Evolutionary conservation across 1,140 invertebrate genomes (phyloP).

Genomic region (Neodiprion virginianus): DNA sequence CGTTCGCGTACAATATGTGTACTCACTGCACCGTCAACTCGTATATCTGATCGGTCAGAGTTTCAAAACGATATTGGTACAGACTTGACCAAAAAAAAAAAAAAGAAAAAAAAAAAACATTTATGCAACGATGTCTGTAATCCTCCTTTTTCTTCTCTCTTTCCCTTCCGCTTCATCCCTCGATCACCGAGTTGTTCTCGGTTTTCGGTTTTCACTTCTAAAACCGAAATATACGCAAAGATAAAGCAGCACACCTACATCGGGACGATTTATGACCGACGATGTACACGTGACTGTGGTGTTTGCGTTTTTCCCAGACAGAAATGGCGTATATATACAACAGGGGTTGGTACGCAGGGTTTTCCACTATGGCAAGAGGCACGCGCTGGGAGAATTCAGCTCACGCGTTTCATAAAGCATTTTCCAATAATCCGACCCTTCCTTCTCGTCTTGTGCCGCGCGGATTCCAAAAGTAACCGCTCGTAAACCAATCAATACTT

Average conservation of each 20-base stretch:
- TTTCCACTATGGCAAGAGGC: not conserved
- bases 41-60: too few relatives aligned
- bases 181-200: too few relatives aligned
- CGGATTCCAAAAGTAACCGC: constrained; percentile 2
- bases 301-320: not conserved
- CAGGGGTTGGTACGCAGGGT: not conserved
- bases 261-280: not conserved
- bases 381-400: not conserved
- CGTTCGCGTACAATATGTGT: too few relatives aligned
- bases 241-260: too few relatives aligned
- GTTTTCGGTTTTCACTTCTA: too few relatives aligned
- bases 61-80: too few relatives aligned
- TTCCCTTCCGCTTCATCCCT: not conserved
- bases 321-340: not conserved
- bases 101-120: too few relatives aligned
- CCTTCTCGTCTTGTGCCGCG: not conserved
- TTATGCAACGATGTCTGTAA: too few relatives aligned
- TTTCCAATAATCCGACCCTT: constrained; percentile 5
- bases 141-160: not conserved
- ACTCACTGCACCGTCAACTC: too few relatives aligned
- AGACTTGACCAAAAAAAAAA: too few relatives aligned
- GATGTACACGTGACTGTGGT: not conserved
- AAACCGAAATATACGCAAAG: too few relatives aligned
- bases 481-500: constrained; percentile 6
- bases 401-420: constrained; percentile 7